Percentiles rank a stretch among this genome's conserved stretches.
These are phyloP conservation scores for Luperina nickerlii DNA, from an alignment of 2,888 invertebrate species.

Conservation along the genomic window DNA sequence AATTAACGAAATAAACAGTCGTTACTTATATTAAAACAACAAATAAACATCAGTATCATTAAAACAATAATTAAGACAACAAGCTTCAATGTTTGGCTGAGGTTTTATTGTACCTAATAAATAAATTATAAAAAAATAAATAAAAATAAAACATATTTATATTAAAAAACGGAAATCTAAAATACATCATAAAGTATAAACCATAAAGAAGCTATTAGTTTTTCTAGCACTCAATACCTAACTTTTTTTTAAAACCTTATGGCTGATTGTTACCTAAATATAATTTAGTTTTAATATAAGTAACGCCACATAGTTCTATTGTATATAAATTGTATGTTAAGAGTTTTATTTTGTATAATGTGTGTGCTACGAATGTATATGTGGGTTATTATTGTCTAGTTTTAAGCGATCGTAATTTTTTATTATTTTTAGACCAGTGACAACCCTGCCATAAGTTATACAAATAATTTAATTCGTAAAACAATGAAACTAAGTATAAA, in stretches of 20 bases:
- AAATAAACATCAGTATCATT: constrained; percentile 6
- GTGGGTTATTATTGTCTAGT: constrained; percentile 82
- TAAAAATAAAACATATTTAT: not conserved
- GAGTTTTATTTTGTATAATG: constrained; percentile 85
- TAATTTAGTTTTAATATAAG: constrained; percentile 63
- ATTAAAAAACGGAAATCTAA: not conserved
- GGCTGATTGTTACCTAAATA: constrained; percentile 17
- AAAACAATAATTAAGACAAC: constrained; percentile 40
- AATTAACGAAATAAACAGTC: constrained; percentile 74
- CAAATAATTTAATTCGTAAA: constrained; percentile 55
- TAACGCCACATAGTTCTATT: constrained; percentile 65
- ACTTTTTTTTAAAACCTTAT: not conserved
- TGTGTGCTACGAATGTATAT: constrained; percentile 87
- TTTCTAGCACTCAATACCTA: constrained; percentile 10
- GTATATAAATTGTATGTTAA: constrained; percentile 69
- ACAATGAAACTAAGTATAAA: constrained; percentile 36
- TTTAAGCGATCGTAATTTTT: constrained; percentile 70
- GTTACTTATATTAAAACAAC: constrained; percentile 69
- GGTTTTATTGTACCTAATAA: constrained; percentile 15
- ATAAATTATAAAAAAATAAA: not conserved
- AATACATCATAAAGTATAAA: constrained; percentile 11
- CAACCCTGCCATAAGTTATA: constrained; percentile 67
- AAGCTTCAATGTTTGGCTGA: constrained; percentile 56
- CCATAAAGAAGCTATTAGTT: constrained; percentile 45
- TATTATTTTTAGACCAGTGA: constrained; percentile 63